Base-by-base conservation (phyloP, 2,888 invertebrate species). In the Crocallis elinguaria region DNA sequence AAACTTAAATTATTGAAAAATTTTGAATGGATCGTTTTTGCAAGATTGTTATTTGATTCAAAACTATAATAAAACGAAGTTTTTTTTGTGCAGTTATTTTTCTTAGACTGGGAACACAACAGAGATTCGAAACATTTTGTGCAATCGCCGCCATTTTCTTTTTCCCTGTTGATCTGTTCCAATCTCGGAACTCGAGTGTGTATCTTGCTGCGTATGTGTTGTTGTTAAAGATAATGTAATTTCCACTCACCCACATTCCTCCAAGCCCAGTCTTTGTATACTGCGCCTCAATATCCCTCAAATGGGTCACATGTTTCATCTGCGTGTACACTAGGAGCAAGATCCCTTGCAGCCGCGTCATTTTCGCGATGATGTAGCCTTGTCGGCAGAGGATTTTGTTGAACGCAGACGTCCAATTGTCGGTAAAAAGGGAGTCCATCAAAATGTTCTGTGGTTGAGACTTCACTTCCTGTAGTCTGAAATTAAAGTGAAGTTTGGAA, bases 171-270 rank as follows among this genome's bases (percentile, higher is more conserved):
- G n/a, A n/a, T n/a, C n/a, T n/a, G n/a, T n/a, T n/a, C n/a, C n/a
- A n/a, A n/a, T n/a, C n/a, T n/a, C n/a, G n/a, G n/a, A n/a, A n/a
- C n/a, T n/a, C n/a, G n/a, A n/a, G n/a, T n/a, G n/a, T n/a, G n/a
- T n/a, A n/a, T n/a, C n/a, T n/a, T n/a, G n/a, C n/a, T n/a, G n/a
- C n/a, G n/a, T n/a, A n/a, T n/a, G n/a, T n/a, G n/a, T n/a, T n/a
- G n/a, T n/a, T n/a, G n/a, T n/a, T n/a, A n/a, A n/a, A n/a, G n/a
- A n/a, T n/a, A n/a, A n/a, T n/a, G n/a, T n/a, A n/a, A n/a, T n/a
- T n/a, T 97, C 98, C 98, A 98, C 88, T 56, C 89, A 97, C 97
- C 98, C 98, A 98, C 88, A 97, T 94, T 48, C 98, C 98, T 19
- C 96, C 96, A 57, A 98, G 93, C 1, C 98, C 98, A 48, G 98